These are phyloP conservation scores for Oasisia sp. DNA, from an alignment of 2,888 invertebrate genomes.

Conservation along the genomic window DNA sequence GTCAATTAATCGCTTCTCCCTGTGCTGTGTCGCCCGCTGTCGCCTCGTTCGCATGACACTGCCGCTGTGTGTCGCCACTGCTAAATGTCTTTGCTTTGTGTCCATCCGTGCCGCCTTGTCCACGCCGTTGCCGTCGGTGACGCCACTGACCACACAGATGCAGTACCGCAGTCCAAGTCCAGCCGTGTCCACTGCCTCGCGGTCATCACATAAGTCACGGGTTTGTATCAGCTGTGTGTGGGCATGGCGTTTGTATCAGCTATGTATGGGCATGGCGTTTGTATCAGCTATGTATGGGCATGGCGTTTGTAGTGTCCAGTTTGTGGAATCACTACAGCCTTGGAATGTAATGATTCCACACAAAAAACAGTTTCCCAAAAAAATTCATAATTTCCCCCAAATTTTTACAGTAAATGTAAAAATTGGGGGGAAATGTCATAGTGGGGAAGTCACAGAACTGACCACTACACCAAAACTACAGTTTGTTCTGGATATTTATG, in stretches of 20 bases:
- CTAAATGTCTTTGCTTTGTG: conserved; percentile 8
- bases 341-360: no score
- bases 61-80: background rate
- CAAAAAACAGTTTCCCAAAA: no score
- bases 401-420: no score
- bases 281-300: conserved; percentile 20
- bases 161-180: conserved; percentile 37
- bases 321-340: no score
- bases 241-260: background rate
- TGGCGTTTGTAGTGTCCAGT: background rate
- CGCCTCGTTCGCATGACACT: background rate
- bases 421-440: no score
- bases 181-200: conserved; percentile 29
- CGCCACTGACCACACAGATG: conserved; percentile 30
- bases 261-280: no score
- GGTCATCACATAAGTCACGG: conserved; percentile 33
- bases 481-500: no score
- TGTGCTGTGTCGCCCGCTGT: background rate
- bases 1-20: background rate
- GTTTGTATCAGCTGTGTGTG: conserved; percentile 27
- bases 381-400: no score
- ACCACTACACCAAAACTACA: no score
- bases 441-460: no score
- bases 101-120: background rate
- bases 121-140: background rate